A percentile compares a stretch with the other conserved stretches of the same genome.
These are phyloP conservation scores for Meganola albula DNA, from an alignment of 2,888 invertebrate species.

Conservation along the genomic window DNA sequence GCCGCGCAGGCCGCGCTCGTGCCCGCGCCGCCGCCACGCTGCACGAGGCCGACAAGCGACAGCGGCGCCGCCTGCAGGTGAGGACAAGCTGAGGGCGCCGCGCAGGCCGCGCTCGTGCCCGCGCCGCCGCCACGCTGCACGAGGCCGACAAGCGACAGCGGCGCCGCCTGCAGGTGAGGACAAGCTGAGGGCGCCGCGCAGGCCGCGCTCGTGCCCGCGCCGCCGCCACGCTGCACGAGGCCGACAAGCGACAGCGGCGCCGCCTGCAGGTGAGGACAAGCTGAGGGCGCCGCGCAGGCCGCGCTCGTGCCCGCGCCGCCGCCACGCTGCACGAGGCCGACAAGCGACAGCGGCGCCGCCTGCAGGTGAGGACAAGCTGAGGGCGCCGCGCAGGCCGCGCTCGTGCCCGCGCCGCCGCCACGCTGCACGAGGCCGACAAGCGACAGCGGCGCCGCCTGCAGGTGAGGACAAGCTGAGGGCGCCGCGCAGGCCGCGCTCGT, in stretches of 20 bases:
- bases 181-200: conserved; percentile 3
- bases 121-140: conserved; percentile 55
- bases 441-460: too few relatives aligned
- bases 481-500: too few relatives aligned
- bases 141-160: conserved; percentile 28
- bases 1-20: conserved; percentile 85
- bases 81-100: conserved; percentile 77
- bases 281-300: conserved; percentile 25
- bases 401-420: too few relatives aligned
- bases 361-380: too few relatives aligned
- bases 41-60: conserved; percentile 76
- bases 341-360: too few relatives aligned
- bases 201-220: conserved; percentile 9
- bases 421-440: too few relatives aligned
- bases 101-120: conserved; percentile 82
- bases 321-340: too few relatives aligned
- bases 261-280: neutral
- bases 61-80: conserved; percentile 37
- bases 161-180: neutral
- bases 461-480: too few relatives aligned
- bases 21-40: conserved; percentile 85
- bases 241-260: neutral
- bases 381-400: too few relatives aligned
- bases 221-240: conserved; percentile 7
- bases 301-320: too few relatives aligned